phyloP scores from a whole-genome alignment of 2,888 invertebrate genomes.

The Calliphora vomitoria region DNA sequence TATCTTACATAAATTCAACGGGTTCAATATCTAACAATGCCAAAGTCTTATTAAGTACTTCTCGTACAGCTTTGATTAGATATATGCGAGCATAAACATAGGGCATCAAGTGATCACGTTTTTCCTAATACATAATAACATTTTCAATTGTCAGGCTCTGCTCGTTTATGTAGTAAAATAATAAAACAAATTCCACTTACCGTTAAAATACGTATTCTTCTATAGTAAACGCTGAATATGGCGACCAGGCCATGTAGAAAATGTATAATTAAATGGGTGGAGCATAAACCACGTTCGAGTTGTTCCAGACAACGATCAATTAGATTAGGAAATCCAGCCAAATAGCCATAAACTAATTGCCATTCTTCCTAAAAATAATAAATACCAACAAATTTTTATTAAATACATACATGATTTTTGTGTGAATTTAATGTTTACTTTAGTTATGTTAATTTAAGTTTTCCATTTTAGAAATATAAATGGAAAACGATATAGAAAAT shows the following conservation, averaged over 20 bases:
- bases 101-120: constrained; percentile 88
- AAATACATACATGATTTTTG: too few relatives aligned
- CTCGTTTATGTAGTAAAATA: neutral
- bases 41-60: constrained; percentile 88
- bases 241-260: constrained; percentile 88
- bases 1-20: constrained; percentile 88
- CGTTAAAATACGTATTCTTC: constrained; percentile 88
- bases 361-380: constrained; percentile 90
- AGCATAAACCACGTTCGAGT: constrained; percentile 85
- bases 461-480: too few relatives aligned
- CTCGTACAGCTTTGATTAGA: constrained; percentile 88
- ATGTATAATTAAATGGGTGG: constrained; percentile 88
- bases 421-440: too few relatives aligned
- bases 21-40: constrained; percentile 88
- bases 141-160: neutral
- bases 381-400: neutral
- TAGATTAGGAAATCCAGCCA: constrained; percentile 88
- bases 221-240: constrained; percentile 90
- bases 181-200: constrained; percentile 85
- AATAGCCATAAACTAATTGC: constrained; percentile 89
- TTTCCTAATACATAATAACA: constrained; percentile 86
- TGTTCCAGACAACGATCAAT: constrained; percentile 86
- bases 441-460: too few relatives aligned
- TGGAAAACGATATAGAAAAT: too few relatives aligned
- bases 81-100: constrained; percentile 89